A percentile compares a stretch with the other conserved stretches of the same genome.
phyloP scores from a whole-genome alignment of 2,797 vertebrate species.

The Danio kyathit region DNA sequence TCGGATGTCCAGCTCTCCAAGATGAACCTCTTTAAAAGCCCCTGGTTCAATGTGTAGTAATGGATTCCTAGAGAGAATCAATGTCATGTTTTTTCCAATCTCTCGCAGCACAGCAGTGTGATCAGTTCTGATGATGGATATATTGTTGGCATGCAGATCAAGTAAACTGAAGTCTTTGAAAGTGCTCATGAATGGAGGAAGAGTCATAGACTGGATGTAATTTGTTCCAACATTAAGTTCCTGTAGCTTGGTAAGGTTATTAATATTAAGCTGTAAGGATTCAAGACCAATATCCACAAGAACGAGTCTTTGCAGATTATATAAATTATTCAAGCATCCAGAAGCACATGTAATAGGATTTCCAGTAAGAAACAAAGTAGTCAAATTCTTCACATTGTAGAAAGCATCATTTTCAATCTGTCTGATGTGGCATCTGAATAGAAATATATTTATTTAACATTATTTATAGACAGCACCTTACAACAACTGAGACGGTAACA shows the following conservation, averaged over 20 bases:
- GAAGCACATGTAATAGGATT: slow-evolving; percentile 74
- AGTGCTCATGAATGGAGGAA: slow-evolving; percentile 74
- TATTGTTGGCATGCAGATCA: slow-evolving; percentile 76
- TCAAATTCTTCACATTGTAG: slow-evolving; percentile 72
- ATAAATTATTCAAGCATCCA: slow-evolving; percentile 71
- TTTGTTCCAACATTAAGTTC: slow-evolving; percentile 80
- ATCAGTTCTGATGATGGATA: slow-evolving; percentile 68
- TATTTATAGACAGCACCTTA: not conserved
- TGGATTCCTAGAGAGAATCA: slow-evolving; percentile 78
- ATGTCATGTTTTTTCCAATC: slow-evolving; percentile 69
- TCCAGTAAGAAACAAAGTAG: slow-evolving; percentile 80
- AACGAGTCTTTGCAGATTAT: slow-evolving; percentile 70
- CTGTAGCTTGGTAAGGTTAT: slow-evolving; percentile 71
- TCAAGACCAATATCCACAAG: slow-evolving; percentile 72
- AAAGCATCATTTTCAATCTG: slow-evolving; percentile 77
- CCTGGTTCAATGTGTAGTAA: slow-evolving; percentile 72
- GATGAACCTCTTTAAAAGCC: slow-evolving; percentile 70
- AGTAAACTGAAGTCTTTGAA: slow-evolving; percentile 71
- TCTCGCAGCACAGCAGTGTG: slow-evolving; percentile 70
- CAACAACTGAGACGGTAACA: not conserved
- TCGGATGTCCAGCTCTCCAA: slow-evolving; percentile 58
- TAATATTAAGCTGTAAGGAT: slow-evolving; percentile 75
- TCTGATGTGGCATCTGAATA: slow-evolving; percentile 64
- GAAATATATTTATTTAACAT: not conserved
- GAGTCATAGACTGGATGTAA: slow-evolving; percentile 71